phyloP scores from a whole-genome alignment of 2,113 vertebrate genomes.

The Phyllostomus discolor region DNA sequence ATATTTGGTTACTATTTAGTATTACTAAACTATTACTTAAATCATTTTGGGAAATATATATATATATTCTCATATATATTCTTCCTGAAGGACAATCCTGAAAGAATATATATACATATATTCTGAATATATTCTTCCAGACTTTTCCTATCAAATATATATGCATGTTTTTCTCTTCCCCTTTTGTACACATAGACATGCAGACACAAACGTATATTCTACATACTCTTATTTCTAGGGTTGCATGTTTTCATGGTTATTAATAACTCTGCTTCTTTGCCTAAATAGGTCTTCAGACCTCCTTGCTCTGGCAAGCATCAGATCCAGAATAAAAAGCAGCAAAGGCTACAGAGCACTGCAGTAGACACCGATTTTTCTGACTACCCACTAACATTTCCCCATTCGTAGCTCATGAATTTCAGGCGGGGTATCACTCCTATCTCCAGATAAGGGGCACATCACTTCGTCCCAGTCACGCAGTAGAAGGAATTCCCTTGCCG shows the following conservation, averaged over 20 bases:
- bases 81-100: too few species aligned
- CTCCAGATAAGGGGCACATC: not conserved
- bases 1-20: not conserved
- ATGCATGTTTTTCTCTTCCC: not conserved
- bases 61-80: not conserved
- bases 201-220: not conserved
- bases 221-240: not conserved
- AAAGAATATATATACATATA: too few species aligned
- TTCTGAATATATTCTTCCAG: not conserved
- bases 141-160: not conserved
- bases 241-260: not conserved
- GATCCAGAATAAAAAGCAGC: not conserved
- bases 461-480: not conserved
- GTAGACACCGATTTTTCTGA: not conserved
- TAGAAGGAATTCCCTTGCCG: not conserved
- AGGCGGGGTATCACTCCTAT: not conserved
- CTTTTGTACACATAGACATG: not conserved
- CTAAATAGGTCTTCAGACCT: not conserved
- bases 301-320: not conserved
- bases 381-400: not conserved
- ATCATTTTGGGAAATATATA: not conserved
- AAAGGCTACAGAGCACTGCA: not conserved
- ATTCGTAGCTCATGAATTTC: not conserved
- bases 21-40: not conserved
- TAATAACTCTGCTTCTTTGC: not conserved